Evolutionary conservation across 2,888 invertebrate genomes (phyloP).

Genomic region (Ferrisia virgata): DNA sequence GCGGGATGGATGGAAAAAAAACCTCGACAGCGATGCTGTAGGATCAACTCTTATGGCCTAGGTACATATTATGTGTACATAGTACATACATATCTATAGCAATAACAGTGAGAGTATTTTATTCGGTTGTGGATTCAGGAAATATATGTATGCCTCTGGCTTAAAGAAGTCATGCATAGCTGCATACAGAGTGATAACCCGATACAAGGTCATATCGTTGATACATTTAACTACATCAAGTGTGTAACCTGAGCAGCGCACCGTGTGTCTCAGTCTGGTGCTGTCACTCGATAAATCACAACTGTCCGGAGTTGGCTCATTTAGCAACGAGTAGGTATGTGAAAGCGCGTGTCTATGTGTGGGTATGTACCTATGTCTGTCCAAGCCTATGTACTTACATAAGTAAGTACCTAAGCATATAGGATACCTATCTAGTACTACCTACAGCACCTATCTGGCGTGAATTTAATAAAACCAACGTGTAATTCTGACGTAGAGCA

Average conservation of each 20-base stretch:
- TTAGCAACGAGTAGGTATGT: neutral
- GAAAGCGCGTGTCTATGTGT: neutral
- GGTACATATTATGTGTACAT: no score
- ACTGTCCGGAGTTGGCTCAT: neutral
- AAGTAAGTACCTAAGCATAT: no score
- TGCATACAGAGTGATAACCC: slow-evolving; percentile 11
- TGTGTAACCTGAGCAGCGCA: slow-evolving; percentile 15
- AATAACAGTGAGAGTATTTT: neutral
- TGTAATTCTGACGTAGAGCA: neutral
- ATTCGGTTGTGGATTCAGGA: neutral
- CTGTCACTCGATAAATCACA: slow-evolving; percentile 27
- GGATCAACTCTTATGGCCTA: neutral
- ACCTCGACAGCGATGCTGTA: neutral
- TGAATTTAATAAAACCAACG: slow-evolving; percentile 18
- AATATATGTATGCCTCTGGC: neutral
- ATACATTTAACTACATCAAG: slow-evolving; percentile 33
- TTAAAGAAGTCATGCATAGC: neutral
- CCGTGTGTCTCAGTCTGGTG: neutral
- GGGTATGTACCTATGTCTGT: no score
- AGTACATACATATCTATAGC: no score
- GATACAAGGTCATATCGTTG: slow-evolving; percentile 14
- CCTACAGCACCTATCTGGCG: neutral
- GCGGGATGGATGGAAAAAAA: no score
- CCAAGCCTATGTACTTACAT: neutral
- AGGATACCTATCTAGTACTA: no score